Conservation (phyloP, 2,888 invertebrate species). For the Lasioglossum zephyrum region DNA sequence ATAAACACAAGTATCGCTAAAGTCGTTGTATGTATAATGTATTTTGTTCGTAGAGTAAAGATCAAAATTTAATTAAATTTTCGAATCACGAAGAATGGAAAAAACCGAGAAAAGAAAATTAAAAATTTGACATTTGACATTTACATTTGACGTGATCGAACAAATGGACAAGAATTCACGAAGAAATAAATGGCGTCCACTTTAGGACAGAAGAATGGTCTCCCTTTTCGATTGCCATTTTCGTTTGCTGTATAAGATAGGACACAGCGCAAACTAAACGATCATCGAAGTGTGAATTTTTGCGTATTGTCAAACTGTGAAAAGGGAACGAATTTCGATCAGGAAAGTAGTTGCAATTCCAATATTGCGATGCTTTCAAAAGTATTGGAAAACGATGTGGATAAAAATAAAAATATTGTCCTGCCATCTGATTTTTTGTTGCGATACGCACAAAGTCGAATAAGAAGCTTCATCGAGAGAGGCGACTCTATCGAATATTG, state of each 20-base stretch:
- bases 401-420: constrained; percentile 31
- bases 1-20: no score
- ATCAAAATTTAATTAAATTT: not conserved
- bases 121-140: not conserved
- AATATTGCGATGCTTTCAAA: constrained; percentile 44
- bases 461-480: not conserved
- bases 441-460: not conserved
- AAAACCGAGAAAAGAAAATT: not conserved
- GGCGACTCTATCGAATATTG: not conserved
- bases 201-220: not conserved
- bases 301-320: constrained; percentile 45
- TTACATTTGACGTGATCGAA: not conserved
- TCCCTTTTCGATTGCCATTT: not conserved
- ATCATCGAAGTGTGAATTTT: constrained; percentile 45
- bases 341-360: constrained; percentile 54
- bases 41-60: not conserved
- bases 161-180: not conserved
- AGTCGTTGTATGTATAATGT: no score
- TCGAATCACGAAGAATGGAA: not conserved
- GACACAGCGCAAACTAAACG: constrained; percentile 35
- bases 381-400: constrained; percentile 38
- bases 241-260: constrained; percentile 9
- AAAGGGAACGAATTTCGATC: constrained; percentile 54
- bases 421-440: constrained; percentile 21
- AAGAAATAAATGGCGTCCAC: not conserved